Base-by-base conservation (phyloP, 1,140 invertebrate species). In the Zaprionus ghesquierei region DNA sequence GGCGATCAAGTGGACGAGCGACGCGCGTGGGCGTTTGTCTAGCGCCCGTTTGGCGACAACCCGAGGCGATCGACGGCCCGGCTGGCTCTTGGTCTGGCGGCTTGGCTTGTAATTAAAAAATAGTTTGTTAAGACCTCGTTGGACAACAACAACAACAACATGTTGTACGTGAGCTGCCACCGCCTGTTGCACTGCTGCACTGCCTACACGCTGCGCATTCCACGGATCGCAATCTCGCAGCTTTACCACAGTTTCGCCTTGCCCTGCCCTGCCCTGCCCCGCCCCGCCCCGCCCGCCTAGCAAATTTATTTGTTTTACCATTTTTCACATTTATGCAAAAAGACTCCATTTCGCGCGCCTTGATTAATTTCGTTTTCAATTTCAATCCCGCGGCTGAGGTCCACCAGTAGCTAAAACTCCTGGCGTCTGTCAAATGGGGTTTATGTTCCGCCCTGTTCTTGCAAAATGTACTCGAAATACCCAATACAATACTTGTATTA, bases 341-440 rank as follows among this genome's bases (percentile, higher is more conserved):
- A 80, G 75, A 58, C 76, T 60, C 44, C 54, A 50, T 78, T 81
- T 75, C 35, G 5, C 15, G 35, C 51, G 62, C 62, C 53, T 68
- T 68, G 82, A 86, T 86, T 86, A 87, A 86, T 86, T 86, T 87
- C 78, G 82, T 81, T 87, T 86, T 86, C 82, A 87, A 86, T 86
- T 87, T 85, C n/a, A 38, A 15, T 15, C 15, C 13, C 56, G 68
- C 51, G 56, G 41, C 41, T 56, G 60, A 59, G 55, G 64, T 68
- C 51, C 35, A 41, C 41, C 81, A 78, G 81, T 86, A 86, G 81
- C 81, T 53, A 54, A 55, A 51, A 60, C 68, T 53, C 51, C 49
- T 68, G 49, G 54, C 53, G 58, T 56, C 72, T 85, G 81, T 85
- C 82, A 81, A 75, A 27, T 38, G 35, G n/a, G 35, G n/a, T 41